A percentile compares a stretch with the other conserved stretches of the same genome.
Conservation (phyloP, 2,888 invertebrate genomes). For the Coelopa pilipes region DNA sequence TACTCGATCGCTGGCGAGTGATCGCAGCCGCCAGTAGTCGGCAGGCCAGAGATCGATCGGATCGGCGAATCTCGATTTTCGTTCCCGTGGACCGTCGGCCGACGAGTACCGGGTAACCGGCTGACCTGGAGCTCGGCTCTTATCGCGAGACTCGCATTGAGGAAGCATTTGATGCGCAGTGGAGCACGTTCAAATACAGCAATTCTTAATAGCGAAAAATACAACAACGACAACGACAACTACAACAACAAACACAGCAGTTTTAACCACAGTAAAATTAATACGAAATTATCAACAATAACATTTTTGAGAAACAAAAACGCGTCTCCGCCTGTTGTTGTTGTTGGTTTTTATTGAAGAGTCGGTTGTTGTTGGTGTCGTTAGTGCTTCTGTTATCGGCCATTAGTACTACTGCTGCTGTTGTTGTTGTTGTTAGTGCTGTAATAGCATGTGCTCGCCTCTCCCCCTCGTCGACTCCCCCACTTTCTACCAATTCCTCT, state of each 20-base stretch:
- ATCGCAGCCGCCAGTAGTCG: too few species aligned
- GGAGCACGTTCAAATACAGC: conserved; percentile 1
- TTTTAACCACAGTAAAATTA: not conserved
- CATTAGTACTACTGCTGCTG: too few species aligned
- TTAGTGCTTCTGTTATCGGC: too few species aligned
- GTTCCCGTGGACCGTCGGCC: not conserved
- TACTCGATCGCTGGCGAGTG: not conserved
- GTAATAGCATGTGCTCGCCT: not conserved
- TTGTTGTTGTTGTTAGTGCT: too few species aligned
- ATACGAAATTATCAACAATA: not conserved
- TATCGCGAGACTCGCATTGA: conserved; percentile 1
- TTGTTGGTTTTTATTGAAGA: conserved; percentile 17
- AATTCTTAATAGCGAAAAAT: too few species aligned
- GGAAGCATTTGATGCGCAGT: not conserved
- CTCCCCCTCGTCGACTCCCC: too few species aligned
- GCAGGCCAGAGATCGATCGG: too few species aligned
- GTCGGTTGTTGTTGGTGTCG: not conserved
- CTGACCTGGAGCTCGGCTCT: not conserved
- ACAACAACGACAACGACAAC: too few species aligned
- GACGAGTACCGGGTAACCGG: not conserved
- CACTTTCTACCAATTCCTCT: not conserved
- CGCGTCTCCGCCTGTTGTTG: not conserved
- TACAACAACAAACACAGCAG: conserved; percentile 15
- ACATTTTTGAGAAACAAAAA: not conserved
- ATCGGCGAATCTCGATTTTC: not conserved